Evolutionary conservation across 2,113 vertebrate species (phyloP), one percentile per base, ranked within the genome.

Genomic region (Petroica traversi): DNA sequence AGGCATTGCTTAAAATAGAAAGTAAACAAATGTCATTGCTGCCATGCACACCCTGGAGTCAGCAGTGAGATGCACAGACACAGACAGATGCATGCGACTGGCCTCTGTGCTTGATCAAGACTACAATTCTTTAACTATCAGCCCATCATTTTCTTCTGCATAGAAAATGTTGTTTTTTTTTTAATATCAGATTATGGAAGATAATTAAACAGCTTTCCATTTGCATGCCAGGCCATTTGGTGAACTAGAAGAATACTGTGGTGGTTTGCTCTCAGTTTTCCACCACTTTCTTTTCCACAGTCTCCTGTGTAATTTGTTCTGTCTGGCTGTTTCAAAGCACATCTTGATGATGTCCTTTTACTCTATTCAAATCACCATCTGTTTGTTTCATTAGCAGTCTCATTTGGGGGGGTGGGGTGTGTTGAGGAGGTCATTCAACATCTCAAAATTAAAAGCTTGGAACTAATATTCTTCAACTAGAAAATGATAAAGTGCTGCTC

Each of bases 1-100:
- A 88, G 91, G 88, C 79, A 33, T 17, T 55, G 41, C 88, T 94
- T 88, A 71, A 85, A 96, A 93, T 81, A 95, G 94, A 85, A 89
- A 84, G 72, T 55, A 92, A 94, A 88, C 83, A 73, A 90, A 69
- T 67, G 72, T 69, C 67, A 34, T 3, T 73, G 46, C 59, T 77
- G 88, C 85, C 72, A 85, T 54, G 55, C 28, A 12, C 23, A 80
- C 74, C 82, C 76, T 3, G 2, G 36, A 79, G 93, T 82, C 77
- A 79, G 71, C 49, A 46, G 48, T 5, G 71, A 85, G 71, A 85
- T 61, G 19, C 59, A 38, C 74, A 93, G 83, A 28, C 62, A 54
- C 11, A 72, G 87, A 67, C 78, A 85, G 41, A 78, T 13, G 61
- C 74, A 16, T 10, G n/a, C 1, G 1, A 59, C 73, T 26, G 46